Evolutionary conservation across 2,113 vertebrate species (phyloP).

Genomic region (Elaphurus davidianus): DNA sequence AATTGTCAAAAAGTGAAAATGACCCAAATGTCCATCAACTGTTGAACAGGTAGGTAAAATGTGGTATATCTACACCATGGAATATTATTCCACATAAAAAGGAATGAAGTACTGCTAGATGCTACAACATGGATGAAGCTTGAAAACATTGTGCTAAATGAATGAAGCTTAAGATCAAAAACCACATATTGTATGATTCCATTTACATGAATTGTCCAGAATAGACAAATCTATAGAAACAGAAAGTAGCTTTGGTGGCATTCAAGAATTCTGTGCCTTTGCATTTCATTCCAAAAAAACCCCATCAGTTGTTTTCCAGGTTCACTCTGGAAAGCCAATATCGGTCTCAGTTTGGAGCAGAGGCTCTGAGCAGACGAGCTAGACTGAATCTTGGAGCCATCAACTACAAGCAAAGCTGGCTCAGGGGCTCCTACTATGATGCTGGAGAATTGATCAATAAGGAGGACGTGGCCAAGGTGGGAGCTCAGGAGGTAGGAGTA

Average conservation of each 20-base stretch:
- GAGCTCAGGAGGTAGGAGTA: not conserved
- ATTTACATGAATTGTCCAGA: not conserved
- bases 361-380: not conserved
- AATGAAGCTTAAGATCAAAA: not conserved
- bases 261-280: not conserved
- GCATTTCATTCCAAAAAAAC: not conserved
- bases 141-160: not conserved
- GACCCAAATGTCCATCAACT: not conserved
- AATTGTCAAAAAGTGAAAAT: not conserved
- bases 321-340: not conserved
- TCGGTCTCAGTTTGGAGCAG: not conserved
- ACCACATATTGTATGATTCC: not conserved
- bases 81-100: not conserved
- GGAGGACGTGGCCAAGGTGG: not conserved
- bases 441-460: not conserved
- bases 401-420: not conserved
- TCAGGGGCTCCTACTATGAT: not conserved
- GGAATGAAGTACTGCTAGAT: not conserved
- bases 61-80: too few relatives aligned
- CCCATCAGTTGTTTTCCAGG: not conserved
- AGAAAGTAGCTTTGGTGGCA: not conserved
- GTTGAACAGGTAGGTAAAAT: not conserved
- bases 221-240: not conserved
- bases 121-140: not conserved
- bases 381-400: not conserved